A percentile compares a stretch with the other conserved stretches of the same genome.
These are phyloP conservation scores for Tachina grossa DNA, from an alignment of 2,888 invertebrate genomes.

Conservation along the genomic window DNA sequence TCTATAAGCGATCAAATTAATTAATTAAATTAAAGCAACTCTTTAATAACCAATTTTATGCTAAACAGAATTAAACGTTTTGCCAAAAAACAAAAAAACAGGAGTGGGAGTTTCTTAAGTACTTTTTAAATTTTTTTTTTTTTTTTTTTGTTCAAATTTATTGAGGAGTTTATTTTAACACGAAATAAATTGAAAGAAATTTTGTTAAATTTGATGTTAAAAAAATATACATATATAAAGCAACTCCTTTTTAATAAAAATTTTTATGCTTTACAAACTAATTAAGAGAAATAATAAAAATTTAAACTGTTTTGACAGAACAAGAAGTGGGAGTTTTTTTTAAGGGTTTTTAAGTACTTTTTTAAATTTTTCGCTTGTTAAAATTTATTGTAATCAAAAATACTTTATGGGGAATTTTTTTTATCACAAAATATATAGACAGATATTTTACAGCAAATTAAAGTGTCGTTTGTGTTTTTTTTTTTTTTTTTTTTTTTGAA, in stretches of 20 bases:
- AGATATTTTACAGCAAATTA: not conserved
- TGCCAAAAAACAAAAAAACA: not conserved
- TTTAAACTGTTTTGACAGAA: not conserved
- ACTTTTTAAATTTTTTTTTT: too few relatives aligned
- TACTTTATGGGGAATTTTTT: not conserved
- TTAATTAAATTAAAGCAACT: too few relatives aligned
- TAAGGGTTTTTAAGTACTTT: constrained; percentile 11
- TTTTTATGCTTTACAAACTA: constrained; percentile 15
- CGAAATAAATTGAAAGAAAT: too few relatives aligned
- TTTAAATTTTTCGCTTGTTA: constrained; percentile 5
- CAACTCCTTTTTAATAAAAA: constrained; percentile 12
- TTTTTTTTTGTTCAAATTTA: too few relatives aligned
- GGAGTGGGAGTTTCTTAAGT: too few relatives aligned
- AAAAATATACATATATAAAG: not conserved
- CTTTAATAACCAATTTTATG: too few relatives aligned
- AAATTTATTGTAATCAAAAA: not conserved
- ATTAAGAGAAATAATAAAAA: constrained; percentile 7
- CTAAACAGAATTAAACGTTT: not conserved
- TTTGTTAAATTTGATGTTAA: not conserved
- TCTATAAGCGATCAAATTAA: not conserved
- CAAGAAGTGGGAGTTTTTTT: constrained; percentile 29
- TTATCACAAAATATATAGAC: not conserved
- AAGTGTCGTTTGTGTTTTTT: not conserved
- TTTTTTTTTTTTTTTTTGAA: not conserved
- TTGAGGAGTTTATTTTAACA: too few relatives aligned